Base-by-base conservation (phyloP, 2,888 invertebrate species). In the Dasysyrphus albostriatus region DNA sequence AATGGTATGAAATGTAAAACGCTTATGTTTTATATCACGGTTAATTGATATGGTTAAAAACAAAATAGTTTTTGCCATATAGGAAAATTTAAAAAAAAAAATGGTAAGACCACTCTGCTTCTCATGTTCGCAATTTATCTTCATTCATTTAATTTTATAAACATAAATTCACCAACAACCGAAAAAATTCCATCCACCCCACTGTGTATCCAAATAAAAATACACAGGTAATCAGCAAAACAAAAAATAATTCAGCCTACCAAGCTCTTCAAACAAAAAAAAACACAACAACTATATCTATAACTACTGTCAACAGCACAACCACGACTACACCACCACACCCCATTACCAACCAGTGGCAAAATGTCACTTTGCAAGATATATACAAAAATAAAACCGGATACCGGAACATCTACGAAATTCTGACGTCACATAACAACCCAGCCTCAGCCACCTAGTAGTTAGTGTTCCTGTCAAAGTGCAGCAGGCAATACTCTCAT, bases 401-500 rank as follows among this genome's bases (percentile, higher is more conserved):
- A 87, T 79, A 79, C 83, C 78, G 78, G 83, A 87, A 78, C 78
- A 83, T 58, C 74, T 54, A 79, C 39, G 59, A 67, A 70, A 67
- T 49, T 42, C 75, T 87, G 87, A 87, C 87, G 87, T 87, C 87
- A 87, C 51, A 78, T 9, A 37, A 51, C 39, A 69, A 69, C 47
- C 59, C 61, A 74, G 37, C 72, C 78, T 67, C 32, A 32, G 32
- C 32, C 32, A 32, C 32, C 32, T 32, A 32, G 32, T 32, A 7
- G 32, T n/a, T 34, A 19, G 10, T 5, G 32, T 24, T 39, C 39
- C 78, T 83, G 83, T 75, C 87, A 83, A 83, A 83, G 56, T 87
- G 83, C 87, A 87, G 63, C 61, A 59, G 10, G 10, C 37, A 78
- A 51, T 78, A 51, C 37, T 34, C 34, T 67, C 49, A 51, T 78